These are phyloP conservation scores for Hydrolagus colliei DNA, from an alignment of 2,797 vertebrate species.

Conservation along the genomic window DNA sequence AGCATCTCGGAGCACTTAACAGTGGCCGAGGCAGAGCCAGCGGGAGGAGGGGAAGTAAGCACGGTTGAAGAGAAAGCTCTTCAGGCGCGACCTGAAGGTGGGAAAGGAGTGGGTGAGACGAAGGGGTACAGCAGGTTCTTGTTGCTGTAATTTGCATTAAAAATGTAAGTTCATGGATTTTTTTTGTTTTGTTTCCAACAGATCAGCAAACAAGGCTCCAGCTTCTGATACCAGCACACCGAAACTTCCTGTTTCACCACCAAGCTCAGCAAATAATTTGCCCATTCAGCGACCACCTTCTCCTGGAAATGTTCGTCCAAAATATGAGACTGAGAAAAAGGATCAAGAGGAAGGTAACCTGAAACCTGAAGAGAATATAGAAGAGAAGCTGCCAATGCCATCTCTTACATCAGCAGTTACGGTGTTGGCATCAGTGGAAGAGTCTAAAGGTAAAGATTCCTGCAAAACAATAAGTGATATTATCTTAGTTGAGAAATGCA, in stretches of 20 bases:
- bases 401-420: not conserved
- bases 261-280: constrained; percentile 48
- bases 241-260: constrained; percentile 63
- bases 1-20: too few relatives aligned
- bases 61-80: too few relatives aligned
- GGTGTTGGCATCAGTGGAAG: not conserved
- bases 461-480: not conserved
- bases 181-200: constrained; percentile 34
- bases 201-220: constrained; percentile 46
- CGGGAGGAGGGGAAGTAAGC: too few relatives aligned
- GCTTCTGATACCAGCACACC: constrained; percentile 52
- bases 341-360: constrained; percentile 43
- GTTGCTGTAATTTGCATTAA: not conserved
- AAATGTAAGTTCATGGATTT: too few relatives aligned
- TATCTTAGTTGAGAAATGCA: too few relatives aligned
- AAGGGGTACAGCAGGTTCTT: too few relatives aligned
- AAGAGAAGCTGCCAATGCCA: not conserved
- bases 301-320: constrained; percentile 80
- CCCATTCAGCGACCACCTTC: constrained; percentile 57
- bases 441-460: not conserved
- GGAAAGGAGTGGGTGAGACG: too few relatives aligned
- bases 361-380: constrained; percentile 19
- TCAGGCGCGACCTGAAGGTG: too few relatives aligned
- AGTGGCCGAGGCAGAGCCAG: too few relatives aligned
- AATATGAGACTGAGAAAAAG: constrained; percentile 55